Evolutionary conservation across 2,113 vertebrate species (phyloP).

Genomic region (Synchiropus splendidus): DNA sequence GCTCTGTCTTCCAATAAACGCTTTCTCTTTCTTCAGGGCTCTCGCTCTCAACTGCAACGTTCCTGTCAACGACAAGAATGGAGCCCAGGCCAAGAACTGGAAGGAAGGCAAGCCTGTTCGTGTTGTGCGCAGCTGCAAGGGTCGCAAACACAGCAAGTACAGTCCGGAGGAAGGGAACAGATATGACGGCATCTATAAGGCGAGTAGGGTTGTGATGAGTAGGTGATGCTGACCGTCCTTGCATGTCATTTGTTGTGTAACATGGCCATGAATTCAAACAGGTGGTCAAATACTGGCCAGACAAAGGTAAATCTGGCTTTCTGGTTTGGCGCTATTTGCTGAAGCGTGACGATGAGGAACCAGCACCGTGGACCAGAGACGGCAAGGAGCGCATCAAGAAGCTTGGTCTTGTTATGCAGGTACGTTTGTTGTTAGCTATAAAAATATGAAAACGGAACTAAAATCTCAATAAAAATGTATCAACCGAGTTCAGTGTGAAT

Average conservation of each 20-base stretch:
- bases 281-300: slow-evolving; percentile 95
- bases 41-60: slow-evolving; percentile 90
- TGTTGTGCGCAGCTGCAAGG: slow-evolving; percentile 86
- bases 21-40: slow-evolving; percentile 62
- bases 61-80: slow-evolving; percentile 79
- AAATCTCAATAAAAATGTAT: too few species aligned
- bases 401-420: slow-evolving; percentile 89
- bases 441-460: too few species aligned
- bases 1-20: neutral
- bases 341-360: slow-evolving; percentile 83
- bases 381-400: slow-evolving; percentile 91
- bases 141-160: slow-evolving; percentile 90
- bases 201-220: slow-evolving; percentile 29
- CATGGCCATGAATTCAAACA: slow-evolving; percentile 24
- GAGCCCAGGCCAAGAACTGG: slow-evolving; percentile 88
- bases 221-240: neutral
- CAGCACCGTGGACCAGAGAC: slow-evolving; percentile 90
- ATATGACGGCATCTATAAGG: slow-evolving; percentile 97
- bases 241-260: neutral
- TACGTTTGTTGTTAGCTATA: too few species aligned
- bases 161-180: slow-evolving; percentile 86
- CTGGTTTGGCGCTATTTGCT: slow-evolving; percentile 92
- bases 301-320: slow-evolving; percentile 93
- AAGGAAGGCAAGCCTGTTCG: slow-evolving; percentile 85
- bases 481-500: too few species aligned